Conservation (phyloP, 1,140 invertebrate species). For the Oreohelix idahoensis region DNA sequence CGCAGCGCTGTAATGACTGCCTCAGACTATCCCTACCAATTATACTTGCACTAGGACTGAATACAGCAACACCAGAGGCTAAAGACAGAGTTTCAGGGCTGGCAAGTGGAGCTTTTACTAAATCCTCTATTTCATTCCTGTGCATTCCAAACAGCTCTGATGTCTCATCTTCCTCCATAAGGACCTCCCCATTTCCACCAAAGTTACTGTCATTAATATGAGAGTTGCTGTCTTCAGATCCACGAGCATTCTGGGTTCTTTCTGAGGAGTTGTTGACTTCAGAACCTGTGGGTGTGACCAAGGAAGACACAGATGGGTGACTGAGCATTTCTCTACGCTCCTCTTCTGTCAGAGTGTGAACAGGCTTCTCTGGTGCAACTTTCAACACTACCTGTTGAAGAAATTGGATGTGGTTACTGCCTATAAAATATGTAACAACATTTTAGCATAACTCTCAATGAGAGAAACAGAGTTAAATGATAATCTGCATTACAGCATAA, state of each 20-base stretch:
- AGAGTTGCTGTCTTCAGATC: constrained; percentile 24
- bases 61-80: constrained; percentile 77
- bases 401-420: no score
- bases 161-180: constrained; percentile 21
- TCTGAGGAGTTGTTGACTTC: neutral
- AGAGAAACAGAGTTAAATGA: no score
- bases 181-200: neutral
- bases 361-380: constrained; percentile 73
- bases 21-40: constrained; percentile 45
- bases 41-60: constrained; percentile 45
- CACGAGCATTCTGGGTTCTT: constrained; percentile 5
- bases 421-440: no score
- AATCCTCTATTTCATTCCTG: constrained; percentile 34
- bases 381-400: constrained; percentile 69
- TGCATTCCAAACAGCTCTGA: constrained; percentile 1
- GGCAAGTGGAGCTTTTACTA: constrained; percentile 81
- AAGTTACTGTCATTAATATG: constrained; percentile 18
- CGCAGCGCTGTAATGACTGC: constrained; percentile 48
- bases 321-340: constrained; percentile 58
- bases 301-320: constrained; percentile 42
- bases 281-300: constrained; percentile 39
- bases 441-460: no score
- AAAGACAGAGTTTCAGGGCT: constrained; percentile 89
- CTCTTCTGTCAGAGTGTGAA: constrained; percentile 62
- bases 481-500: no score